Base-by-base conservation (phyloP, 1,140 invertebrate genomes). In the Harpegnathos saltator region DNA sequence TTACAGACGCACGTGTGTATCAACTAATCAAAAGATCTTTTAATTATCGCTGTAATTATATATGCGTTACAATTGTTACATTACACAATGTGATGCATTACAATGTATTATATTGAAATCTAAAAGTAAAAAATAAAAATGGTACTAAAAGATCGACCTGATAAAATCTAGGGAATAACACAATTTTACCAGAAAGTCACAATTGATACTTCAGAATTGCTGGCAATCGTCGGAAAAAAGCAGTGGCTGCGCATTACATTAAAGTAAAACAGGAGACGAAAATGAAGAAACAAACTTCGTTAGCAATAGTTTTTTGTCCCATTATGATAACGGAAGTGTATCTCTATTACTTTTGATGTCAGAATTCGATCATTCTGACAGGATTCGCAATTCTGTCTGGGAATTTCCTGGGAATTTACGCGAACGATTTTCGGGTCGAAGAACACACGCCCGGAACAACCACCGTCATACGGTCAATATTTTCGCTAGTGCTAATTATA, bases 401-500 rank as follows among this genome's bases (percentile, higher is more conserved):
- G n/a, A n/a, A n/a, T 17, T 65, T 2, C 4, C 58, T 52, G 4
- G 17, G 0, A 54, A 54, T 33, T 50, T 11, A 3, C 62, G 1
- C 17, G 17, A 63, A 12, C 26, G 14, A 44, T 0, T 29, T 29
- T 68, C 44, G 2, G 24, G 1, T 17, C n/a, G 15, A 63, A 5
- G n/a, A 48, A 61, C 17, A 4, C 7, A 3, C n/a, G 12, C 17
- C 15, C 29, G 33, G 22, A 54, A 3, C 29, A 38, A 68, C 5
- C 14, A 2, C 29, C 17, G 26, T 26, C 38, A 17, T 4, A 19
- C 15, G 7, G 15, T 38, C 61, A 38, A 58, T 78, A 78, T 26
- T 78, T 56, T 26, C 3, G 52, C 14, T 48, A 12, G 24, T 3
- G 38, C 15, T 62, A 78, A 69, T 58, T 58, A 58, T 56, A 29